Conservation (phyloP, 2,797 vertebrate species). For the Sternarchorhynchus goeldii region DNA sequence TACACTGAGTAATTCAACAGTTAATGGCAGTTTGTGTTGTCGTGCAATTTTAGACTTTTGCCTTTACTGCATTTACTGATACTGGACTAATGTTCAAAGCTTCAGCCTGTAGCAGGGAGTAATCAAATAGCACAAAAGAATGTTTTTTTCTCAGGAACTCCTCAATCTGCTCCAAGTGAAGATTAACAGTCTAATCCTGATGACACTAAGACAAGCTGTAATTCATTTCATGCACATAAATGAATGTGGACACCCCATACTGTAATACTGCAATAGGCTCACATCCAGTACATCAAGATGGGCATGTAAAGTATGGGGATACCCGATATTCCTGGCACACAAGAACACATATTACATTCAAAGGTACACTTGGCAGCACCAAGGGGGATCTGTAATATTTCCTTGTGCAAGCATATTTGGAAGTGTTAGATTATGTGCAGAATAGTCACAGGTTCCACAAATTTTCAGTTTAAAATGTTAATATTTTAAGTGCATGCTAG, state of each 20-base stretch:
- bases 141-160: background rate
- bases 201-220: background rate
- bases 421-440: background rate
- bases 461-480: too few relatives aligned
- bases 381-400: background rate
- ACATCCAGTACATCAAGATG: background rate
- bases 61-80: too few relatives aligned
- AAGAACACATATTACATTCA: background rate
- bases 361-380: background rate
- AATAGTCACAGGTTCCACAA: background rate
- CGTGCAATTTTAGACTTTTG: too few relatives aligned
- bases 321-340: background rate
- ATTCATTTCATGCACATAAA: constrained; percentile 3
- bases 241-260: background rate
- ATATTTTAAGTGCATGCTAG: too few relatives aligned
- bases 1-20: too few relatives aligned
- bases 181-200: constrained; percentile 9
- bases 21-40: too few relatives aligned
- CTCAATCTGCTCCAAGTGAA: background rate
- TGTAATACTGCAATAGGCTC: background rate
- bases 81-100: too few relatives aligned
- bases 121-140: background rate
- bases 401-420: background rate
- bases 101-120: background rate
- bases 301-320: constrained; percentile 5